These are phyloP conservation scores for Fulmarus glacialis DNA, from an alignment of 2,113 vertebrate genomes.

Conservation along the genomic window DNA sequence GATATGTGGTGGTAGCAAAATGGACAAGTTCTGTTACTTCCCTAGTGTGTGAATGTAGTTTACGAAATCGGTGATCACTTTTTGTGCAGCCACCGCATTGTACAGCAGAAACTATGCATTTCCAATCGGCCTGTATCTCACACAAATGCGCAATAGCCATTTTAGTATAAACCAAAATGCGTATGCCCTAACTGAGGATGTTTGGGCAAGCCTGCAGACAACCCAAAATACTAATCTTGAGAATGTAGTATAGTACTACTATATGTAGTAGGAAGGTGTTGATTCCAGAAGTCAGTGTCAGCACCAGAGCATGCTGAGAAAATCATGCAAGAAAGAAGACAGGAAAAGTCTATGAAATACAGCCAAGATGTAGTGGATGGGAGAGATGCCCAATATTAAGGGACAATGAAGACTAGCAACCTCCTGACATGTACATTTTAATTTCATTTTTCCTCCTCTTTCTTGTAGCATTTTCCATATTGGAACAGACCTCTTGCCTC, in stretches of 20 bases:
- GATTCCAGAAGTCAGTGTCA: not conserved
- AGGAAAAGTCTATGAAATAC: not conserved
- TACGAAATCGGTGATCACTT: not conserved
- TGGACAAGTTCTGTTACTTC: not conserved
- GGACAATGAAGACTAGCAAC: not conserved
- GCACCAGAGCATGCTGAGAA: not conserved
- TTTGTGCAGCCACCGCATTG: accelerated
- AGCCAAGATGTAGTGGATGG: not conserved
- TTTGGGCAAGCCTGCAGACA: not conserved
- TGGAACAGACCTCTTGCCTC: not conserved
- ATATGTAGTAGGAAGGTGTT: not conserved
- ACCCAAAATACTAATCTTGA: not conserved
- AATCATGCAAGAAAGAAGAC: not conserved
- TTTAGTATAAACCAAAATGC: not conserved
- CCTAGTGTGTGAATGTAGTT: not conserved
- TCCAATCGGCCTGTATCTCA: not conserved
- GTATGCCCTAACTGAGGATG: not conserved
- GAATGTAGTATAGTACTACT: not conserved
- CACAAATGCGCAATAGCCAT: not conserved
- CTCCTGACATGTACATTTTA: not conserved
- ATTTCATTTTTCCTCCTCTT: not conserved
- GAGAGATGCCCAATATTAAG: not conserved
- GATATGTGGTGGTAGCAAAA: not conserved
- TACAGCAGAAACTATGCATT: not conserved
- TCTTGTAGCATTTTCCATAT: not conserved